Conservation (phyloP, 2,113 vertebrate species). For the Grammomys surdaster region DNA sequence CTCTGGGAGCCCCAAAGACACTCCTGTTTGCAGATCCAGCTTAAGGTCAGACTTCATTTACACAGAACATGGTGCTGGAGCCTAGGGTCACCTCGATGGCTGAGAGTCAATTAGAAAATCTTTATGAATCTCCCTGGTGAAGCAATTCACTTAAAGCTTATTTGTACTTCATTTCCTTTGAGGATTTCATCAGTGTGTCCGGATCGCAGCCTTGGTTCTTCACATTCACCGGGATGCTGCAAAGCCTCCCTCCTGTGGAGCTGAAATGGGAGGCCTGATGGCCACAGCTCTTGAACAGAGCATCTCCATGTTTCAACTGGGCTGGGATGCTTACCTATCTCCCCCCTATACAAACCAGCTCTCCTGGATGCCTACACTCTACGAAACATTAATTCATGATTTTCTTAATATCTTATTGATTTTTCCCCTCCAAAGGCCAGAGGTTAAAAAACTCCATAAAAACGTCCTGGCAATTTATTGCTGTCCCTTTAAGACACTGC, state of each 20-base stretch:
- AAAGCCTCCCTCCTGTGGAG: not conserved
- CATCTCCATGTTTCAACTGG: not conserved
- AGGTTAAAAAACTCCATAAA: constrained; percentile 82
- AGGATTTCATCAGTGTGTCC: not conserved
- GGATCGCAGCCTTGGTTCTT: not conserved
- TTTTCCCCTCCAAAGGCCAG: constrained; percentile 79
- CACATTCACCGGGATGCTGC: accelerated
- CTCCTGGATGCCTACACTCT: constrained; percentile 62
- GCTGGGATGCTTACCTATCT: not conserved
- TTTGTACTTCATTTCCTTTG: constrained; percentile 59
- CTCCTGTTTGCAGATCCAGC: not conserved
- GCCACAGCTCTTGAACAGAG: accelerated
- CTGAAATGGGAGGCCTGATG: accelerated
- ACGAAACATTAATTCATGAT: constrained; percentile 82
- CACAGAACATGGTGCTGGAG: not conserved
- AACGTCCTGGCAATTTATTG: constrained; percentile 75
- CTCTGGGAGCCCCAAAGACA: not conserved
- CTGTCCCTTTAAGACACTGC: constrained; percentile 77
- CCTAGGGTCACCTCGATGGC: constrained; percentile 9
- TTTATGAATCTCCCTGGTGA: not conserved
- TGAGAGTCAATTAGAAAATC: not conserved
- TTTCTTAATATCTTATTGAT: constrained; percentile 86
- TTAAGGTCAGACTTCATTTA: not conserved
- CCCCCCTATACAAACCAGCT: not conserved
- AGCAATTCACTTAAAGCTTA: not conserved